Base-by-base conservation (phyloP, 2,888 invertebrate genomes). In the Ferrisia virgata region DNA sequence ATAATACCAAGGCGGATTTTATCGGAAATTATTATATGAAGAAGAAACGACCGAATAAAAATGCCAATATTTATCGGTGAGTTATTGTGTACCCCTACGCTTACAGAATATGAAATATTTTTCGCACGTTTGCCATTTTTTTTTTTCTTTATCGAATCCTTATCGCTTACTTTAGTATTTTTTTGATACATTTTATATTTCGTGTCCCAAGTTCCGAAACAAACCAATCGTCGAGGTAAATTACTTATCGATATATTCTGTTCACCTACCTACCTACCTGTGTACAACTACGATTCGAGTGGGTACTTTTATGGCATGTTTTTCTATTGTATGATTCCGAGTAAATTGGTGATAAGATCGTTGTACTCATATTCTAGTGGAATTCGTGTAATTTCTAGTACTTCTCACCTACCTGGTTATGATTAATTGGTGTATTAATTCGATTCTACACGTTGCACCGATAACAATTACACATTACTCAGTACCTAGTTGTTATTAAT, bases 11-110 rank as follows among this genome's bases (percentile, higher is more conserved):
- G 31, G 47, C 76, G 15, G 83, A 83, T 69, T 83, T 47, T 31
- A 64, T 28, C 64, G 64, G 39, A 15, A 39, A 47, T 80, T 80
- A 80, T 80, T 80, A 80, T n/a, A 8, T 22, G 80, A 80, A 80
- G 31, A 80, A 80, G 36, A 39, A 79, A 39, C 36, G n/a, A n/a
- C 79, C 18, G 25, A 5, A 39, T 13, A 11, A 5, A 13, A 8
- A 5, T 1, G 4, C 15, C 31, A 53, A 53, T 53, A 18, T 36
- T 25, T 76, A 76, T 36, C 72, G 72, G 72, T 76, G 11, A 76
- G 72, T 76, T 53, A 53, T 22, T 22, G 40, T 11, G n/a, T n/a
- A n/a, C n/a, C n/a, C n/a, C n/a, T n/a, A n/a, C n/a, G n/a, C n/a
- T n/a, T n/a, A n/a, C n/a, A n/a, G n/a, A n/a, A n/a, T n/a, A n/a